Evolutionary conservation across 2,113 vertebrate genomes (phyloP), one percentile per base, ranked within the genome.

Genomic region (Chloroceryle aenea): DNA sequence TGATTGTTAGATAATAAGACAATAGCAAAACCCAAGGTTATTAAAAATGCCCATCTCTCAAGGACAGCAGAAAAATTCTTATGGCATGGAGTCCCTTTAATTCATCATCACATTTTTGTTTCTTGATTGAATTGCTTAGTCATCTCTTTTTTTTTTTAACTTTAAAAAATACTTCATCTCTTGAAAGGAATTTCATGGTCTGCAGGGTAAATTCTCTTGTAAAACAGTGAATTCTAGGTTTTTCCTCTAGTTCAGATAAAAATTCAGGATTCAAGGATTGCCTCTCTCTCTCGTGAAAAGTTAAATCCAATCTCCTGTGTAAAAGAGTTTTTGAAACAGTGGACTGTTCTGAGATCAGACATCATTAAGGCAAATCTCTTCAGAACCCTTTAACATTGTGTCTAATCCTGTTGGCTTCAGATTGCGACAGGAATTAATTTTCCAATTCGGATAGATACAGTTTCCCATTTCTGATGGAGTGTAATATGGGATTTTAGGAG

Each of bases 31-130:
- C 64, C 74, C 32, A 11, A 42, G 9, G 6, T 78, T 80, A 32
- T 77, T 77, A 68, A 22, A 77, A 93, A 86, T n/a, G 13, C 4
- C 0, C 0, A 0, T 61, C 25, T 76, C 58, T 89, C 0, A 2
- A 87, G 25, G 12, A 87, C 6, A 72, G 45, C 34, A 69, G 30
- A 84, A 86, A 89, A 52, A 18, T 8, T 84, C 27, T 47, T 47
- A 45, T 17, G 15, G 3, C 9, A 32, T 36, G 17, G 9, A 71
- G 45, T 55, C 3, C 19, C 15, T 71, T 66, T 72, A 73, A 52
- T 80, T 77, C 55, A 80, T 74, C 18, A 64, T 22, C 29, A 17
- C 1, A 3, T 50, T 72, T 92, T 87, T 56, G 30, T 74, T 90
- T 78, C 72, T 88, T 92, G 13, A 58, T n/a, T 56, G 40, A 82